phyloP scores from a whole-genome alignment of 1,140 invertebrate species.

The Amphibalanus amphitrite region DNA sequence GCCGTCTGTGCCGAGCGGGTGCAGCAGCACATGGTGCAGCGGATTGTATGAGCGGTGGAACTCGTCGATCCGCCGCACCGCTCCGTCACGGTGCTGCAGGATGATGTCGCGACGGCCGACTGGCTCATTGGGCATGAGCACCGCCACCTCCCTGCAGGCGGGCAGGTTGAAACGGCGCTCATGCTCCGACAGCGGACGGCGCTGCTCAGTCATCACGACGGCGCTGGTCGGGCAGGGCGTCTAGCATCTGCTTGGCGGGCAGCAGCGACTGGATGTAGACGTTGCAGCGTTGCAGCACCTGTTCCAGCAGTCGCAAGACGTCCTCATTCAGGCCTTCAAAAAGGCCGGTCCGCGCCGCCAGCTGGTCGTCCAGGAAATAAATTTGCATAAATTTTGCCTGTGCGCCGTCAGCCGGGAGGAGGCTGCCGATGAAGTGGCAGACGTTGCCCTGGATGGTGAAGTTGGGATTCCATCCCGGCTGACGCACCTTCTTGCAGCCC shows the following conservation, averaged over 20 bases:
- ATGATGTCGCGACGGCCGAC: slow-evolving; percentile 27
- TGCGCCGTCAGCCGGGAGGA: too few species aligned
- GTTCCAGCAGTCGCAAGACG: slow-evolving; percentile 20
- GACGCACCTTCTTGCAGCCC: slow-evolving; percentile 13
- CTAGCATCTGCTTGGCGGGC: slow-evolving; percentile 23
- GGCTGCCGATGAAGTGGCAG: too few species aligned
- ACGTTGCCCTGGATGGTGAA: too few species aligned
- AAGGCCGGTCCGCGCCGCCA: too few species aligned
- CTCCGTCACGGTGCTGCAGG: slow-evolving; percentile 7
- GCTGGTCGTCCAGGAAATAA: too few species aligned
- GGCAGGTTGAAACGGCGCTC: slow-evolving; percentile 26
- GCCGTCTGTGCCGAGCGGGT: slow-evolving; percentile 30
- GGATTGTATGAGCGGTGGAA: slow-evolving; percentile 30
- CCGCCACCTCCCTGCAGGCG: slow-evolving; percentile 27
- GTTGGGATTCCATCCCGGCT: too few species aligned
- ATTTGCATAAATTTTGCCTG: too few species aligned
- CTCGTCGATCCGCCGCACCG: slow-evolving; percentile 25
- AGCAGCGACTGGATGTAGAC: slow-evolving; percentile 23
- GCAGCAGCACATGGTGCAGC: slow-evolving; percentile 33
- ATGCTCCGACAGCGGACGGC: slow-evolving; percentile 25
- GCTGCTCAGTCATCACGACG: slow-evolving; percentile 25
- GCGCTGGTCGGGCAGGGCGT: slow-evolving; percentile 21
- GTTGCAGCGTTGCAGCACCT: slow-evolving; percentile 25
- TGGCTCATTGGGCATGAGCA: slow-evolving; percentile 28
- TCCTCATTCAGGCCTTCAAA: slow-evolving; percentile 8